phyloP scores from a whole-genome alignment of 2,113 vertebrate genomes.

The Mesembrinibis cayennensis region DNA sequence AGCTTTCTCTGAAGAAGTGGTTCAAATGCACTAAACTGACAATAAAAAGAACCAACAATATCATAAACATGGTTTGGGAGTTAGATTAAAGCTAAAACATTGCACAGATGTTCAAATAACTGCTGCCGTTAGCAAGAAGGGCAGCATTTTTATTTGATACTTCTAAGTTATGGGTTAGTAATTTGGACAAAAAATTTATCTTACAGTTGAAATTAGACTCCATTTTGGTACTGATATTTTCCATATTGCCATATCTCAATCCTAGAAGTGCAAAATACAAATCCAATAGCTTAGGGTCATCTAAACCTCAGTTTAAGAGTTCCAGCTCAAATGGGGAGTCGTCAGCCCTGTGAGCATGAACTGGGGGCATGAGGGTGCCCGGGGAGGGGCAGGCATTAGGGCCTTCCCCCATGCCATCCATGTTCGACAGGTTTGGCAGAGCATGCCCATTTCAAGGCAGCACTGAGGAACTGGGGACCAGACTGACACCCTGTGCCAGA shows the following conservation, averaged over 20 bases:
- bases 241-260: not conserved
- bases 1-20: not conserved
- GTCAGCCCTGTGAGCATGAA: not conserved
- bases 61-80: not conserved
- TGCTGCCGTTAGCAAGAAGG: not conserved
- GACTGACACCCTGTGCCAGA: fast-evolving
- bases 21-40: not conserved
- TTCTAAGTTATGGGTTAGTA: not conserved
- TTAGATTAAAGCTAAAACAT: not conserved
- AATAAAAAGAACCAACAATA: not conserved
- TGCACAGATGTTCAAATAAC: not conserved
- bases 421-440: not conserved
- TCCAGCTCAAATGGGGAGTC: not conserved
- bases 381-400: fast-evolving
- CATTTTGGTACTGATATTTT: not conserved
- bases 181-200: not conserved
- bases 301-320: not conserved
- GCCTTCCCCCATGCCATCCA: fast-evolving
- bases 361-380: not conserved
- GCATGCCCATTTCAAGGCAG: not conserved
- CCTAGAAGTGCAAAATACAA: not conserved
- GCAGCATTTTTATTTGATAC: not conserved
- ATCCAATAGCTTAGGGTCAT: not conserved
- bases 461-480: not conserved
- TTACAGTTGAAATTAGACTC: not conserved